Percentiles rank a stretch among this genome's conserved stretches.
These are phyloP conservation scores for Sebastes melanostomus DNA, from an alignment of 2,797 vertebrate species.

Conservation along the genomic window DNA sequence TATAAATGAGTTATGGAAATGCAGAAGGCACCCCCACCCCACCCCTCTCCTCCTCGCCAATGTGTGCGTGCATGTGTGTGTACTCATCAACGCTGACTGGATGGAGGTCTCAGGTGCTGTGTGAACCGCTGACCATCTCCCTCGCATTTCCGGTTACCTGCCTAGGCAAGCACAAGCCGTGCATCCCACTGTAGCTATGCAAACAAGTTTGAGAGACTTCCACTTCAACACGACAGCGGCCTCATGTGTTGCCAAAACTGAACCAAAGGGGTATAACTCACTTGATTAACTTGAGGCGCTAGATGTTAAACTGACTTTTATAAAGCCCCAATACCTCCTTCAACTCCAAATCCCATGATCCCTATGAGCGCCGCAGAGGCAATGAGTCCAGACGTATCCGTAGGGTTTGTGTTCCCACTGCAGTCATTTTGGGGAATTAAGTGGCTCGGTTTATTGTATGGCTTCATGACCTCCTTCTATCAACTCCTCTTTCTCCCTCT, in stretches of 20 bases:
- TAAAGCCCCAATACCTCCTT: conserved; percentile 41
- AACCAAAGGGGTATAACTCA: conserved; percentile 8
- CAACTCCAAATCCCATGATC: conserved; percentile 59
- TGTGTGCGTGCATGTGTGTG: conserved; percentile 1
- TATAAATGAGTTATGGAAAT: conserved; percentile 41
- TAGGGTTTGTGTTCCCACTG: conserved; percentile 50
- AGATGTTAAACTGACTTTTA: conserved; percentile 61
- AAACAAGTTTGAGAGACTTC: conserved; percentile 11
- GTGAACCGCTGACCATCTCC: conserved; percentile 44
- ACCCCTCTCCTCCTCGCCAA: neutral
- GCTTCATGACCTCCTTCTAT: conserved; percentile 63
- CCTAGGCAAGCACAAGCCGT: conserved; percentile 16
- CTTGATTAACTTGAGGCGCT: conserved; percentile 46
- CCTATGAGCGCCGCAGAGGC: conserved; percentile 29
- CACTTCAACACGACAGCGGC: neutral
- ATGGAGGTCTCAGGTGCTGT: conserved; percentile 35
- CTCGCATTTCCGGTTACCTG: conserved; percentile 33
- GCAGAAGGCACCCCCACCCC: neutral
- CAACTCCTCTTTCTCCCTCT: conserved; percentile 19
- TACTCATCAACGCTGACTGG: neutral
- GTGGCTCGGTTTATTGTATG: conserved; percentile 57
- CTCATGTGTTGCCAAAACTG: neutral
- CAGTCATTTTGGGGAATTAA: conserved; percentile 58
- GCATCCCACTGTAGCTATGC: neutral
- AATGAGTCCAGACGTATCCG: conserved; percentile 47